These are phyloP conservation scores for Rhopalosiphum padi DNA, from an alignment of 1,140 invertebrate genomes.

Conservation along the genomic window DNA sequence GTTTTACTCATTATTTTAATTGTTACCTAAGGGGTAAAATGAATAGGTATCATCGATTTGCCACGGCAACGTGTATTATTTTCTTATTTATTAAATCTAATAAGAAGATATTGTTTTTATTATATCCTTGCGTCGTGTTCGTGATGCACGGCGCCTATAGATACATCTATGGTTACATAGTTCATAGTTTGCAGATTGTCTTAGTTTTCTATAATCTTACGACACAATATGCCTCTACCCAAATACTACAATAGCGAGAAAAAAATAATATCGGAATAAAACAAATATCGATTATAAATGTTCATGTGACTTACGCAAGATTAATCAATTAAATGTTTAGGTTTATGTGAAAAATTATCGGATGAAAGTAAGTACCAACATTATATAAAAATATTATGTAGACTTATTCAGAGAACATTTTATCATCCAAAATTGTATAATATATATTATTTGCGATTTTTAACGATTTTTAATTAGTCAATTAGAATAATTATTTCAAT, in stretches of 20 bases:
- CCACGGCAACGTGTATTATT: neutral
- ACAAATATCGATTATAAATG: neutral
- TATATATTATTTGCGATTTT: neutral
- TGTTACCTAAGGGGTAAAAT: neutral
- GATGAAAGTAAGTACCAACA: neutral
- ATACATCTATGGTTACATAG: neutral
- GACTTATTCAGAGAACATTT: too few relatives aligned
- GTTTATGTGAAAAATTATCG: neutral
- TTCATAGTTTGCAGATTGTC: constrained; percentile 18
- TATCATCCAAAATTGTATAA: neutral
- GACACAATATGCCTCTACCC: neutral
- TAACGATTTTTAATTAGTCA: neutral
- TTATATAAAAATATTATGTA: neutral
- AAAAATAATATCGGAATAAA: neutral
- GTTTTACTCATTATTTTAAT: neutral
- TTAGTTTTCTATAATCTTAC: constrained; percentile 30
- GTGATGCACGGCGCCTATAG: constrained; percentile 13
- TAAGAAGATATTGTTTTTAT: constrained; percentile 17
- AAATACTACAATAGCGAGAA: too few relatives aligned
- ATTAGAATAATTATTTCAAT: neutral
- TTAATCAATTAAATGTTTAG: neutral
- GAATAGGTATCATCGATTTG: neutral
- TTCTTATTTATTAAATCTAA: constrained; percentile 14
- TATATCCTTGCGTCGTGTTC: constrained; percentile 17
- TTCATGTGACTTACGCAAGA: neutral